phyloP scores from a whole-genome alignment of 2,113 vertebrate genomes.

The Macquaria australasica region DNA sequence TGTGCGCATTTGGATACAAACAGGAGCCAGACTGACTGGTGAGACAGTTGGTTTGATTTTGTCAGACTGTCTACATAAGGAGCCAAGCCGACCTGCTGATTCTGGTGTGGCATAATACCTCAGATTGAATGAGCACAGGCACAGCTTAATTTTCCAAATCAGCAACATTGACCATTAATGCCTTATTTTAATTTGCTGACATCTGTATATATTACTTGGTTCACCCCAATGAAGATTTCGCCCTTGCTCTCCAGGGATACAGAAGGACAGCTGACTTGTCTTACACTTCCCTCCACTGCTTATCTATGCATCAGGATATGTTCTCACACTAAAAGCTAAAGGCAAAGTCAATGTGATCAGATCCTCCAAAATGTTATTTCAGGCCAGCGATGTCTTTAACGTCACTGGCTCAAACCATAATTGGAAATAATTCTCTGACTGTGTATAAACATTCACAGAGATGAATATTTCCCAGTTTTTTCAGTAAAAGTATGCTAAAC shows the following conservation, averaged over 20 bases:
- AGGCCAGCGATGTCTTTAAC: not conserved
- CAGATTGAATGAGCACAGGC: too few species aligned
- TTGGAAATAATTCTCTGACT: not conserved
- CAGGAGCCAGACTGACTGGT: not conserved
- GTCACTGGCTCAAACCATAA: not conserved
- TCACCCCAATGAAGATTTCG: not conserved
- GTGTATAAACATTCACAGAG: not conserved
- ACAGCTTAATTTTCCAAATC: not conserved
- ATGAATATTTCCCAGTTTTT: not conserved
- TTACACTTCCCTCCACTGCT: conserved; percentile 25
- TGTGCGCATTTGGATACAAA: not conserved
- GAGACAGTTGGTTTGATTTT: not conserved
- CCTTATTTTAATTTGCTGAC: too few species aligned
- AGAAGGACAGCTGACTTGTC: conserved; percentile 33
- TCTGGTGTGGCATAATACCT: not conserved
- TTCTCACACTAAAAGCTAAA: conserved; percentile 3
- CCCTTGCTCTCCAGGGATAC: conserved; percentile 24
- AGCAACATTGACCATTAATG: not conserved
- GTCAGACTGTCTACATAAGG: not conserved
- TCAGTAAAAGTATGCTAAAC: not conserved
- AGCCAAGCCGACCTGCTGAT: not conserved
- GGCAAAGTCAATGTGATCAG: conserved; percentile 17
- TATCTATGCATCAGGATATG: not conserved
- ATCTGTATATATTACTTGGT: too few species aligned
- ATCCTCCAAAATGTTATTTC: conserved; percentile 9